phyloP scores from a whole-genome alignment of 2,797 vertebrate genomes.

The Pygocentrus nattereri region DNA sequence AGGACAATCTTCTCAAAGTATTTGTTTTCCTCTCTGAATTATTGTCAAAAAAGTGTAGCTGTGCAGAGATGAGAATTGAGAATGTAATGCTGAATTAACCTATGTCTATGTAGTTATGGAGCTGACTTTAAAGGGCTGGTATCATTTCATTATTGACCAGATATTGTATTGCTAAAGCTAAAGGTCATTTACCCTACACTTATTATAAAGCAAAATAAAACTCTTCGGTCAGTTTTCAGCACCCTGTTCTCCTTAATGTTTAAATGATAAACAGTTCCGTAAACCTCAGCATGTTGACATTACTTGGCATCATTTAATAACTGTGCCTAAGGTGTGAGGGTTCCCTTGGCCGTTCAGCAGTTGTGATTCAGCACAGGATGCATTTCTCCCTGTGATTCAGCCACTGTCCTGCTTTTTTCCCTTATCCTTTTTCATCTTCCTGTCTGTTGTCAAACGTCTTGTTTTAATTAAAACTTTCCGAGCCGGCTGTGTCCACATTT shows the following conservation, averaged over 20 bases:
- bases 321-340: neutral
- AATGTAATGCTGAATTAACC: neutral
- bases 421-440: neutral
- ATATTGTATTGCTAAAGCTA: neutral
- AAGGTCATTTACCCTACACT: neutral
- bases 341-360: neutral
- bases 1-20: neutral
- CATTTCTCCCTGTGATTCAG: neutral
- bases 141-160: neutral
- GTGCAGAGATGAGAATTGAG: too few species aligned
- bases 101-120: neutral
- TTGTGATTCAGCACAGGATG: neutral
- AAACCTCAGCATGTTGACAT: neutral
- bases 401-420: neutral
- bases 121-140: neutral
- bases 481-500: neutral
- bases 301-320: neutral
- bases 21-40: neutral
- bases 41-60: neutral
- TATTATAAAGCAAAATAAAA: neutral
- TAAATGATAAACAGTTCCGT: neutral
- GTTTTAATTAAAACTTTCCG: neutral
- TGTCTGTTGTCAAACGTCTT: neutral
- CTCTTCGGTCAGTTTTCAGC: too few species aligned
- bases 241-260: too few species aligned